A percentile compares a stretch with the other conserved stretches of the same genome.
phyloP scores from a whole-genome alignment of 1,140 invertebrate species.

The roundworm (Caenorhabditis elegans) region WBcel235 BX284604.4:8285501-8286000 shows the following conservation, averaged over 20 bases:
- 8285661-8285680: not conserved
- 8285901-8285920: not conserved
- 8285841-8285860: not conserved
- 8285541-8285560: not conserved
- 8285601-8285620: not conserved
- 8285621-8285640: too few species aligned
- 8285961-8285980: slow-evolving; percentile 12
- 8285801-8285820: slow-evolving; percentile 98
- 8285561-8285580: not conserved
- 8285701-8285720: not conserved
- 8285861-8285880: not conserved
- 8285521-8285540: slow-evolving; percentile 10
- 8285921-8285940: not conserved
- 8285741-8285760: slow-evolving; percentile 99
- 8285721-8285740: slow-evolving; percentile 93
- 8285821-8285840: slow-evolving; percentile 70
- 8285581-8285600: not conserved
- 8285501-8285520: slow-evolving; percentile 15
- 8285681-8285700: not conserved
- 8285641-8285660: not conserved
- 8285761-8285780: slow-evolving; percentile 98
- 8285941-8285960: not conserved
- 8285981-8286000: not conserved
- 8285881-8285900: slow-evolving; percentile 12
- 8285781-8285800: slow-evolving; percentile 98